phyloP scores from a whole-genome alignment of 2,797 vertebrate genomes.

The Malacoctenus gilli region DNA sequence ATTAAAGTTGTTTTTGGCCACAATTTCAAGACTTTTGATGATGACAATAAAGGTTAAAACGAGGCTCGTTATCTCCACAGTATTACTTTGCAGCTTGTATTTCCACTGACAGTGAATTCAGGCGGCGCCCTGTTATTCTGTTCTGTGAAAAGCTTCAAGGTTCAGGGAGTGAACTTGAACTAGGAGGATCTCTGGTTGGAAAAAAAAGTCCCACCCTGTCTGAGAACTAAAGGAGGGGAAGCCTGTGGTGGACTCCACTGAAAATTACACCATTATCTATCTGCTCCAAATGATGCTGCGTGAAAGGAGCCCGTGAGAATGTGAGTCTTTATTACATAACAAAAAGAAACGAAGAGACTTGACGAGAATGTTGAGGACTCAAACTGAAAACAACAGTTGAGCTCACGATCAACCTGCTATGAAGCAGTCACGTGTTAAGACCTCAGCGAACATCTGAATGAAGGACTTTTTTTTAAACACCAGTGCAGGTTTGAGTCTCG shows the following conservation, averaged over 20 bases:
- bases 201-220: slow-evolving; percentile 26
- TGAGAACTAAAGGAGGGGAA: slow-evolving; percentile 40
- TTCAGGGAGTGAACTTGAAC: slow-evolving; percentile 34
- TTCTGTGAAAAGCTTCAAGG: slow-evolving; percentile 41
- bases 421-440: no score
- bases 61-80: slow-evolving; percentile 24
- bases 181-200: slow-evolving; percentile 33
- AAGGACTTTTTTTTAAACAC: no score
- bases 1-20: no score
- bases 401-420: no score
- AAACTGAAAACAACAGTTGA: not conserved
- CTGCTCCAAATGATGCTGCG: not conserved
- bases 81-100: slow-evolving; percentile 45
- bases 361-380: no score
- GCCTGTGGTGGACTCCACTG: slow-evolving; percentile 16
- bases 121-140: slow-evolving; percentile 41
- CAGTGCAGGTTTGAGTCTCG: no score
- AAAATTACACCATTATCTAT: slow-evolving; percentile 6
- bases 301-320: not conserved
- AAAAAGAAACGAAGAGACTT: no score
- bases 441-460: no score
- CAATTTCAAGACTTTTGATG: no score
- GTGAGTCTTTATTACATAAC: not conserved
- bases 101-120: slow-evolving; percentile 37
- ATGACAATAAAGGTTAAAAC: slow-evolving; percentile 12